Percentiles rank a stretch among this genome's conserved stretches.
Conservation (phyloP, 2,888 invertebrate species). For the Spodoptera littoralis region DNA sequence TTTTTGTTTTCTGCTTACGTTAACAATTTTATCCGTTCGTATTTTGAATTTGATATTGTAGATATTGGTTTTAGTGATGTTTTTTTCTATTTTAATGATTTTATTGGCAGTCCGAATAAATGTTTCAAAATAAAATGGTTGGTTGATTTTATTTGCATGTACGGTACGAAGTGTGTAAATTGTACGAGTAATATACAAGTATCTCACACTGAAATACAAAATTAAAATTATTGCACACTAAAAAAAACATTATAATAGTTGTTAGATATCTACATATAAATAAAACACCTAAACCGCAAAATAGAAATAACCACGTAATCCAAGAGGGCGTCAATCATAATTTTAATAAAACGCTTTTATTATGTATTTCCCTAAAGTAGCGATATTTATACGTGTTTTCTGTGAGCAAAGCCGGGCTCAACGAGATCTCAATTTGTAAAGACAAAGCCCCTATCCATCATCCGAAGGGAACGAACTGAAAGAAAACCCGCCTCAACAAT, state of each 20-base stretch:
- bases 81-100: background rate
- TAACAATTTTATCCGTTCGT: conserved; percentile 1
- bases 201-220: too few species aligned
- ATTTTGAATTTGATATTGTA: background rate
- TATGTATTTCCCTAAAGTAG: conserved; percentile 56
- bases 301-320: conserved; percentile 41
- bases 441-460: conserved; percentile 76
- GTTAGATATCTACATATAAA: conserved; percentile 1
- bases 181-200: too few species aligned
- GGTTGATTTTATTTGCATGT: too few species aligned
- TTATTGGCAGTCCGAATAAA: background rate
- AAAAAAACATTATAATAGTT: too few species aligned
- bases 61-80: background rate
- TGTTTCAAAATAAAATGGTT: too few species aligned
- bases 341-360: conserved; percentile 55
- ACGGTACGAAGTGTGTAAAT: too few species aligned
- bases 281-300: conserved; percentile 16
- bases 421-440: conserved; percentile 74
- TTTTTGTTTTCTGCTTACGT: background rate
- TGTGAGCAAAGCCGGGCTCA: conserved; percentile 55
- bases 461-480: conserved; percentile 54
- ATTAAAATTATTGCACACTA: too few species aligned
- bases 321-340: conserved; percentile 54
- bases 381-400: conserved; percentile 63
- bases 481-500: conserved; percentile 45